Evolutionary conservation across 2,888 invertebrate species (phyloP), one percentile per base, ranked within the genome.

Genomic region (Celastrina argiolus): DNA sequence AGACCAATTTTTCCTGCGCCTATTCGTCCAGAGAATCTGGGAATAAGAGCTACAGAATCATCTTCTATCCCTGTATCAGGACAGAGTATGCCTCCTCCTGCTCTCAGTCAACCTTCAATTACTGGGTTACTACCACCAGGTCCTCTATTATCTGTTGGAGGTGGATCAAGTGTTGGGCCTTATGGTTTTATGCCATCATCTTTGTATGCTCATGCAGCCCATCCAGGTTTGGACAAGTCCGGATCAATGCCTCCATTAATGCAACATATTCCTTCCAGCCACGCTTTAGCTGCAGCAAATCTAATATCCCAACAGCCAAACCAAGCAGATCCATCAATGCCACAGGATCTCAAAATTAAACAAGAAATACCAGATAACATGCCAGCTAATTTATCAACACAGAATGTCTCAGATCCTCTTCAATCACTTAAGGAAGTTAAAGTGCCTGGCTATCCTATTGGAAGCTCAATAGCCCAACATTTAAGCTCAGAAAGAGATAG

Each of bases 381-480:
- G 75, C 87, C 93, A 68, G 88, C 90, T 64, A 91, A 91, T 76
- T 76, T 91, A 56, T 91, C 92, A 56, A 91, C 93, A 61, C 92
- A 92, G 69, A 84, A 87, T 67, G 87, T 89, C 66, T 83, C 93
- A 31, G 95, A 96, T 88, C 96, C 96, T 2, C 80, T 96, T 71
- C 96, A 96, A 77, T 95, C 95, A 72, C 85, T 96, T 8, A 95
- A 95, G 79, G 96, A 96, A 81, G 95, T 96, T 0, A 96, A 96
- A 91, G 95, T 96, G 8, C 95, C 95, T 45, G 95, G 95, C 41
- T 94, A 94, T 78, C 93, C 94, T 68, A 92, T 93, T 58, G 92
- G 92, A 70, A 89, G 88, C 82, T 84, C 90, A 31, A 89, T 90
- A 76, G 87, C 89, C 66, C 89, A 89, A 74, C 88, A 91, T 78